phyloP scores from a whole-genome alignment of 2,888 invertebrate genomes.

The Euclidia mi region DNA sequence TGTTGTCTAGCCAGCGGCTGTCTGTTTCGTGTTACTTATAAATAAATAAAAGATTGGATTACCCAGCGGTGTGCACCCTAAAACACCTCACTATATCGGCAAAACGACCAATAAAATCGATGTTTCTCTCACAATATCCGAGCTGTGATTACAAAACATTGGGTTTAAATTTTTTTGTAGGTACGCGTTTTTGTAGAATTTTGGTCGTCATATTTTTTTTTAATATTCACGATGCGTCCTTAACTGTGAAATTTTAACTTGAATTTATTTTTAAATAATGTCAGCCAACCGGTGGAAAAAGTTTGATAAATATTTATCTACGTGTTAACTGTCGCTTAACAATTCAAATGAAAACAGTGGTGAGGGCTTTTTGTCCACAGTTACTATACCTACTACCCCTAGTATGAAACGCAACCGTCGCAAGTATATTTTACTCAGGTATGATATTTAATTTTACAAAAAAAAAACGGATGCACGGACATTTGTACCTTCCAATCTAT shows the following conservation, averaged over 20 bases:
- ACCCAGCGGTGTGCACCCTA: slow-evolving; percentile 43
- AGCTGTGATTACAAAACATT: slow-evolving; percentile 21
- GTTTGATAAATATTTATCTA: slow-evolving; percentile 1
- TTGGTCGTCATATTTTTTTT: not conserved
- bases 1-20: slow-evolving; percentile 33
- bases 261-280: slow-evolving; percentile 5
- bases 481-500: too few relatives aligned
- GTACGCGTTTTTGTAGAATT: not conserved
- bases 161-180: not conserved
- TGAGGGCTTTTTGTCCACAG: too few relatives aligned
- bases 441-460: too few relatives aligned
- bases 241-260: slow-evolving; percentile 7
- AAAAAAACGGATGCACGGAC: too few relatives aligned
- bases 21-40: slow-evolving; percentile 43
- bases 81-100: slow-evolving; percentile 52
- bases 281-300: not conserved
- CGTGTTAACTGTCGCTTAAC: not conserved
- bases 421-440: too few relatives aligned
- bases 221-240: not conserved
- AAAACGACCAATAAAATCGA: slow-evolving; percentile 47
- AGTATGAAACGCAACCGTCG: too few relatives aligned
- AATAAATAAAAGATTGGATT: slow-evolving; percentile 65
- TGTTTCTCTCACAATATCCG: too few relatives aligned
- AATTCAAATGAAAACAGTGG: not conserved
- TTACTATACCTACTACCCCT: too few relatives aligned